These are phyloP conservation scores for Tortricodes alternella DNA, from an alignment of 2,888 invertebrate species.

Conservation along the genomic window DNA sequence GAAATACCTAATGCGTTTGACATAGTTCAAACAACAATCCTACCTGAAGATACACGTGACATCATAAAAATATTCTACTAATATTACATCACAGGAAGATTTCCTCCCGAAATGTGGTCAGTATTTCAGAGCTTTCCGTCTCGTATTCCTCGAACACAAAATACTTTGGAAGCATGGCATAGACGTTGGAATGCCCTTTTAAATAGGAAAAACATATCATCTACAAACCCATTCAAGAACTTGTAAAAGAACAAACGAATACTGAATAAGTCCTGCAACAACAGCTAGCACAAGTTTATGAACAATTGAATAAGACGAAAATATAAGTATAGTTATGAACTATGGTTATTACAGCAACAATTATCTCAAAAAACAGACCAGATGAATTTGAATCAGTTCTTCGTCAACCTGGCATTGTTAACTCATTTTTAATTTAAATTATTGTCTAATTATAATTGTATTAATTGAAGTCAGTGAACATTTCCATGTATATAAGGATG, in stretches of 20 bases:
- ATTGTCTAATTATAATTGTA: too few species aligned
- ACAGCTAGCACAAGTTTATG: too few species aligned
- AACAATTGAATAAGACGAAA: too few species aligned
- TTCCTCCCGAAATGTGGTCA: neutral
- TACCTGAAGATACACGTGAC: neutral
- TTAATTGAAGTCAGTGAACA: too few species aligned
- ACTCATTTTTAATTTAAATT: too few species aligned
- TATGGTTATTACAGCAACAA: too few species aligned
- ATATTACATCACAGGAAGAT: neutral
- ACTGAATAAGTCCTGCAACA: neutral
- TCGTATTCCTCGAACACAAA: neutral
- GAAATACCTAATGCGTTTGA: neutral
- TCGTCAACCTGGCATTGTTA: too few species aligned
- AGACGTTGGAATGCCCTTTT: constrained; percentile 8
- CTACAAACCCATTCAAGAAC: constrained; percentile 3
- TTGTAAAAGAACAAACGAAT: neutral
- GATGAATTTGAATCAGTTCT: too few species aligned
- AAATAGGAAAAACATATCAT: neutral
- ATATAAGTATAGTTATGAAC: too few species aligned
- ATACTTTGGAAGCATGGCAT: constrained; percentile 8
- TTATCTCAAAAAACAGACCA: too few species aligned
- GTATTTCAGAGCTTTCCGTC: neutral
- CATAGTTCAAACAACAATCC: neutral
- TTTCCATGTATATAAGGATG: too few species aligned
- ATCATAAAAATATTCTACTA: neutral